Evolutionary conservation across 2,113 vertebrate genomes (phyloP), one percentile per base, ranked within the genome.

Genomic region (Meleagris gallopavo): DNA sequence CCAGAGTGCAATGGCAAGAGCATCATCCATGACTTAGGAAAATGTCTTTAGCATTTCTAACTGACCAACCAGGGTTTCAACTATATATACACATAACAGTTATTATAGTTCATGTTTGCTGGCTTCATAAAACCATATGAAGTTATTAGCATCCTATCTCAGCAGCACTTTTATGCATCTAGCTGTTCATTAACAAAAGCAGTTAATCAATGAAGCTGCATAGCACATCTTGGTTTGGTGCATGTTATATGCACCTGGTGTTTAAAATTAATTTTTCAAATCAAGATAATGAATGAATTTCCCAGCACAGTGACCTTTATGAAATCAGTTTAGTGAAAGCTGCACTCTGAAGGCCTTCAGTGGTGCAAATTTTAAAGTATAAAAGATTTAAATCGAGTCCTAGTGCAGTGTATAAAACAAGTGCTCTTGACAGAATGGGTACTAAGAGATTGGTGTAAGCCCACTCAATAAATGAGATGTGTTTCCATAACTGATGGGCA

Each of bases 381-480:
- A 86, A 52, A 83, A 58, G 65, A 65, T 17, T 83, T 93, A 83
- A 85, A 73, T 70, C 27, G 89, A 60, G 21, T 88, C 46, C 32
- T 32, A 88, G n/a, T 5, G 25, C 8, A 65, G 29, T 41, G 6
- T 52, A 60, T 45, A 75, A 90, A 87, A 84, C 36, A 90, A 82
- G 36, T 0, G 3, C 24, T 62, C 9, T 52, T 76, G 83, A 92
- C 58, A 80, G 40, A 83, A 79, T 0, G 4, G 13, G 25, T 57
- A 71, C 74, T 84, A 90, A 92, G 48, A 50, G 89, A 92, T 90
- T 84, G 74, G 48, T 25, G 30, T 40, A 85, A 89, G 43, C 61
- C 66, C 45, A 43, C 61, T 82, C 86, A 79, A 92, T 73, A 95
- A 92, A 96, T 92, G 81, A 94, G 58, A 70, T 92, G 74, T 92